Evolutionary conservation across 2,888 invertebrate genomes (phyloP).

Genomic region (Minunthozetes semirufus): DNA sequence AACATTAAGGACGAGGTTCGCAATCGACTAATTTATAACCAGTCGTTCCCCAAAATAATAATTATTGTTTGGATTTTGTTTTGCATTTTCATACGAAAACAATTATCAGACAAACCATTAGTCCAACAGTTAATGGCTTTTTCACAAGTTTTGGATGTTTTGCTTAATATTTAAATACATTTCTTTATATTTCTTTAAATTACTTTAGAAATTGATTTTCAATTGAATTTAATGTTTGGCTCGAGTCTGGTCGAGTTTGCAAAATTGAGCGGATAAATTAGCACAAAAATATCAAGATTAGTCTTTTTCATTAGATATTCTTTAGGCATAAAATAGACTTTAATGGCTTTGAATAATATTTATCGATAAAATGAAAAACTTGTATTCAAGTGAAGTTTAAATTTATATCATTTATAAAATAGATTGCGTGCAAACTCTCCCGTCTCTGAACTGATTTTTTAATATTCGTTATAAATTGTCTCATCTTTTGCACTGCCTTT

Average conservation of each 20-base stretch:
- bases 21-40: constrained; percentile 7
- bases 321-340: neutral
- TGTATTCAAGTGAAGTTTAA: neutral
- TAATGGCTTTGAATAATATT: constrained; percentile 2
- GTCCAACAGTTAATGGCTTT: neutral
- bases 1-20: no score
- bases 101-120: neutral
- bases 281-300: no score
- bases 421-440: neutral
- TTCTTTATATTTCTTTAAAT: neutral
- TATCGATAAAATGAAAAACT: neutral
- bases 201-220: neutral
- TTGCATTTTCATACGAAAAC: constrained; percentile 3
- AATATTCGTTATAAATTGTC: neutral
- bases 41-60: neutral
- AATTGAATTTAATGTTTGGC: neutral
- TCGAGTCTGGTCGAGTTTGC: no score
- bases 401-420: neutral
- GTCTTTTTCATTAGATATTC: neutral
- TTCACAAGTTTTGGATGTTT: neutral
- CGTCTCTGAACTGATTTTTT: no score
- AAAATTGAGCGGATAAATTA: no score
- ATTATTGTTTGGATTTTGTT: neutral
- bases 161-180: no score
- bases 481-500: neutral